A percentile compares a stretch with the other conserved stretches of the same genome.
phyloP scores from a whole-genome alignment of 2,113 vertebrate genomes.

The Eptatretus burgeri region DNA sequence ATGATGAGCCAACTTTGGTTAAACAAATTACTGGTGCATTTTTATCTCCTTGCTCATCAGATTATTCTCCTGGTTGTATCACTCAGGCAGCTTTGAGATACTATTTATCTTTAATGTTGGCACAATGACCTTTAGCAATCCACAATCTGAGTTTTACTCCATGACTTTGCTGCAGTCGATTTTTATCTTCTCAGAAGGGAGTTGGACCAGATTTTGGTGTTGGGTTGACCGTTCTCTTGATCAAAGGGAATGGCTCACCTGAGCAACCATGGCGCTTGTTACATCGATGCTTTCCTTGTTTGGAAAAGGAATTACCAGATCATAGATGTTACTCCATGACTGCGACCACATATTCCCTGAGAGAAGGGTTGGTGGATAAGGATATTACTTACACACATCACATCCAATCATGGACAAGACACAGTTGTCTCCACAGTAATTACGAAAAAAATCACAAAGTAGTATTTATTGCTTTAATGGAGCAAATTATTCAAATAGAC shows the following conservation, averaged over 20 bases:
- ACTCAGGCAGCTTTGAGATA: no score
- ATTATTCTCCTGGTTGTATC: no score
- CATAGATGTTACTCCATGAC: slow-evolving; percentile 71
- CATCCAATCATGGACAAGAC: background rate
- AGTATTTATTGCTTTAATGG: background rate
- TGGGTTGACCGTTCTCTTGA: background rate
- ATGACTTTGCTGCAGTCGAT: no score
- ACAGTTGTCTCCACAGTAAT: background rate
- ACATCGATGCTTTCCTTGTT: slow-evolving; percentile 52
- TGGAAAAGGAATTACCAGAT: slow-evolving; percentile 55
- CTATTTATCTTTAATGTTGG: no score
- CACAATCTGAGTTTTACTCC: no score
- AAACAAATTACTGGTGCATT: no score
- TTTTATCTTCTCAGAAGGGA: no score
- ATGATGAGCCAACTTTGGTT: no score
- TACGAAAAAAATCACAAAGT: background rate
- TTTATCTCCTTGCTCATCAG: no score
- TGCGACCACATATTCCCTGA: slow-evolving; percentile 92
- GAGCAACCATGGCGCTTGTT: slow-evolving; percentile 28
- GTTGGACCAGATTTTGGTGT: no score
- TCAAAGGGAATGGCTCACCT: slow-evolving; percentile 20
- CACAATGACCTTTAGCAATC: no score
- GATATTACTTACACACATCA: background rate
- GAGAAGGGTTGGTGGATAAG: slow-evolving; percentile 11
- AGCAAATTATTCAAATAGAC: no score